Conservation (phyloP, 2,888 invertebrate species). For the Lydus trimaculatus region DNA sequence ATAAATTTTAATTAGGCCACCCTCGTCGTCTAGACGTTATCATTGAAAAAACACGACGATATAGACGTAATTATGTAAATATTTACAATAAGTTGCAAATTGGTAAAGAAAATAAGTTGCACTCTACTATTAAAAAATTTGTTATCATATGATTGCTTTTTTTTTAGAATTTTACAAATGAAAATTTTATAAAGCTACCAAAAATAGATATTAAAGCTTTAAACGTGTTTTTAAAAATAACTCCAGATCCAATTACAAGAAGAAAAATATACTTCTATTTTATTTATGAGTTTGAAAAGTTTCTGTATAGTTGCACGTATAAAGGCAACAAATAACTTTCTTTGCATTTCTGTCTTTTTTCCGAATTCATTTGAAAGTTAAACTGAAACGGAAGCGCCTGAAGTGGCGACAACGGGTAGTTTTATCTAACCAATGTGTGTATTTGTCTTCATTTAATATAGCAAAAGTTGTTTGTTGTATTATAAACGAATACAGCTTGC, state of each 20-base stretch:
- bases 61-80: conserved; percentile 1
- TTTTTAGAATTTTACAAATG: not conserved
- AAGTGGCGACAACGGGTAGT: conserved; percentile 24
- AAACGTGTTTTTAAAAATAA: not conserved
- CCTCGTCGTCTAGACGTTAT: not conserved
- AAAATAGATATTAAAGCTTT: not conserved
- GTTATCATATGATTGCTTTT: too few relatives aligned
- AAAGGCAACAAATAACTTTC: not conserved
- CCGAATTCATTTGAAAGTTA: not conserved
- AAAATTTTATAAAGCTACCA: not conserved
- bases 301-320: not conserved
- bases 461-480: not conserved
- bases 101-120: too few relatives aligned
- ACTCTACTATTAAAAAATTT: too few relatives aligned
- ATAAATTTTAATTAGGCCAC: not conserved
- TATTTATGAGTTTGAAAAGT: not conserved
- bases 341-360: not conserved
- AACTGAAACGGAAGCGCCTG: conserved; percentile 29
- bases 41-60: not conserved
- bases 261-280: not conserved
- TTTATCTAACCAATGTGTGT: conserved; percentile 11
- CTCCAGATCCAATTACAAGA: not conserved
- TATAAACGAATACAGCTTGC: not conserved
- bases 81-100: not conserved
- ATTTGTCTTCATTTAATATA: not conserved